A percentile compares a stretch with the other conserved stretches of the same genome.
Conservation (phyloP, 2,113 vertebrate species). For the Psittacula cyanocephala region DNA sequence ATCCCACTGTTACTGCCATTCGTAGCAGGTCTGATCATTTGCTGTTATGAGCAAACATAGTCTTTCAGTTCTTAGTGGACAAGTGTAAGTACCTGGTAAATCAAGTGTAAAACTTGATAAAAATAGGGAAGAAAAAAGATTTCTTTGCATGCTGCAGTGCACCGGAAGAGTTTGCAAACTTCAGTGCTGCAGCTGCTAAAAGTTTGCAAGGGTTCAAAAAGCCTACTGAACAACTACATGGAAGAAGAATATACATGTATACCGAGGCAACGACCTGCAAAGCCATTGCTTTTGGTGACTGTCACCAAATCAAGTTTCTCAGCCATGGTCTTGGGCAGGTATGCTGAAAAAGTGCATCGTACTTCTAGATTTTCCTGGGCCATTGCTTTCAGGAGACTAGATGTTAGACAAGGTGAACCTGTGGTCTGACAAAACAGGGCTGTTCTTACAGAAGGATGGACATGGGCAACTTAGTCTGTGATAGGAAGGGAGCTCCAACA, state of each 20-base stretch:
- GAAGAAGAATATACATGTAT: not conserved
- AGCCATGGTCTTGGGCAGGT: not conserved
- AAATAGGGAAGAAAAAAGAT: not conserved
- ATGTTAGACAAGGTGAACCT: not conserved
- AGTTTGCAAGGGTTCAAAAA: not conserved
- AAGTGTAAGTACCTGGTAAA: not conserved
- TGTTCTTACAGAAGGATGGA: not conserved
- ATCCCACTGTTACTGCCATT: accelerated
- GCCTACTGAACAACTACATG: accelerated
- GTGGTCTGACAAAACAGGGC: not conserved
- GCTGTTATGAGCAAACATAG: not conserved
- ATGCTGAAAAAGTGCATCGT: not conserved
- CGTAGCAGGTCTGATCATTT: not conserved
- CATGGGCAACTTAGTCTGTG: not conserved
- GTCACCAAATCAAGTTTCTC: not conserved
- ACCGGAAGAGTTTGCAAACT: not conserved
- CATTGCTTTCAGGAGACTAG: not conserved
- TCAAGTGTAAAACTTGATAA: not conserved
- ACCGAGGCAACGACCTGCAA: not conserved
- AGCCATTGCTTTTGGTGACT: not conserved
- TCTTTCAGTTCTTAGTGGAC: not conserved
- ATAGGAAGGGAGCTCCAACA: not conserved
- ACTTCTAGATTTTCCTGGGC: not conserved
- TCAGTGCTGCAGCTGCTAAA: not conserved
- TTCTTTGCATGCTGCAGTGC: not conserved